These are phyloP conservation scores for Yoshiicerus persimilis DNA, from an alignment of 1,140 invertebrate species.

Conservation along the genomic window DNA sequence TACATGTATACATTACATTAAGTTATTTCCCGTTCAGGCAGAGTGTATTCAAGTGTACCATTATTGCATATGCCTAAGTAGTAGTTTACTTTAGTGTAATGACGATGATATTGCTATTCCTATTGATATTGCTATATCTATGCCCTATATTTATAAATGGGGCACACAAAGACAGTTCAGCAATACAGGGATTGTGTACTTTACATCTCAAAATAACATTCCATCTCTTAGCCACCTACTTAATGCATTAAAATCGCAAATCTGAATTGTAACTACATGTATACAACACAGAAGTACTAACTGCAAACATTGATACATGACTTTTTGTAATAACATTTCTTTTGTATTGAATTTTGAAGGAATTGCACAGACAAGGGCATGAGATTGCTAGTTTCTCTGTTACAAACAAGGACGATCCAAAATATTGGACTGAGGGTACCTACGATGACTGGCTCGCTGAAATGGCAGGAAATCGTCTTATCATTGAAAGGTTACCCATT, in stretches of 20 bases:
- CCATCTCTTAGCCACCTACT: too few species aligned
- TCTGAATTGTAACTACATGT: background rate
- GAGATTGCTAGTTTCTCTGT: conserved; percentile 93
- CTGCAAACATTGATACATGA: background rate
- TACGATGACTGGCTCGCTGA: conserved; percentile 93
- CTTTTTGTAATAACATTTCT: background rate
- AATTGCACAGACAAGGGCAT: conserved; percentile 86
- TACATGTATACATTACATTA: background rate
- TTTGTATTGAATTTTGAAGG: conserved; percentile 56
- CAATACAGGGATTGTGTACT: too few species aligned
- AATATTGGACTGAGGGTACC: conserved; percentile 82
- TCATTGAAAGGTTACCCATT: conserved; percentile 72
- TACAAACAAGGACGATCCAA: conserved; percentile 85
- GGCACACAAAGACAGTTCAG: background rate
- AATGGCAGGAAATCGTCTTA: conserved; percentile 88
- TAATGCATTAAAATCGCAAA: background rate
- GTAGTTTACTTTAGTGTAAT: too few species aligned
- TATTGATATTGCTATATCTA: too few species aligned
- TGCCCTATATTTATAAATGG: background rate
- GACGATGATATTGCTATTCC: too few species aligned
- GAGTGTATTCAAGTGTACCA: background rate
- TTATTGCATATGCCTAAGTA: too few species aligned
- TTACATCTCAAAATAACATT: too few species aligned
- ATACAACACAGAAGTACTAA: too few species aligned
- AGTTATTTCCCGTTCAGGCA: background rate